Percentiles rank a stretch among this genome's conserved stretches.
These are phyloP conservation scores for Cygnus olor DNA, from an alignment of 2,797 vertebrate species.

Conservation along the genomic window DNA sequence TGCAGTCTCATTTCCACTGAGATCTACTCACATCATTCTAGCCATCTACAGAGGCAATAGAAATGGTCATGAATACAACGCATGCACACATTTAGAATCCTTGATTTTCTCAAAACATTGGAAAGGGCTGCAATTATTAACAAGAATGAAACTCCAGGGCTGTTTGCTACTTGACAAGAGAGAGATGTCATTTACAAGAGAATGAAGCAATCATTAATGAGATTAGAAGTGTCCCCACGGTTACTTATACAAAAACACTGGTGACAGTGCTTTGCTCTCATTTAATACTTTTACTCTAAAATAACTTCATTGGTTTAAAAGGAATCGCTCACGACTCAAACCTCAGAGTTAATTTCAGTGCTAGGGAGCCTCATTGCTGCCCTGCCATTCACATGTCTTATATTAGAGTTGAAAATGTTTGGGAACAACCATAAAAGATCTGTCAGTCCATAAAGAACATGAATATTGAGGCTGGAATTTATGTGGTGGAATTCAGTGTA, in stretches of 20 bases:
- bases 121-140: background rate
- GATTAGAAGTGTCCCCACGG: background rate
- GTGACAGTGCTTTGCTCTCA: background rate
- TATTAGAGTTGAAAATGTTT: background rate
- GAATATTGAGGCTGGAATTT: background rate
- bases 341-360: background rate
- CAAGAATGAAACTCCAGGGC: background rate
- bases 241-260: background rate
- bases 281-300: background rate
- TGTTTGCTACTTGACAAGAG: background rate
- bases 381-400: background rate
- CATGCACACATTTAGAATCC: background rate
- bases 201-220: background rate
- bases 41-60: background rate
- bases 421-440: background rate
- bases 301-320: background rate
- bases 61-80: background rate
- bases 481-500: background rate
- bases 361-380: background rate
- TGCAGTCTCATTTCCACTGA: background rate
- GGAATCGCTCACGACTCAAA: background rate
- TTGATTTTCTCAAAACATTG: background rate
- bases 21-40: background rate
- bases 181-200: background rate
- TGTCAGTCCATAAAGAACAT: background rate